A percentile compares a stretch with the other conserved stretches of the same genome.
These are phyloP conservation scores for Cranoglanis bouderius DNA, from an alignment of 2,113 vertebrate species.

Conservation along the genomic window DNA sequence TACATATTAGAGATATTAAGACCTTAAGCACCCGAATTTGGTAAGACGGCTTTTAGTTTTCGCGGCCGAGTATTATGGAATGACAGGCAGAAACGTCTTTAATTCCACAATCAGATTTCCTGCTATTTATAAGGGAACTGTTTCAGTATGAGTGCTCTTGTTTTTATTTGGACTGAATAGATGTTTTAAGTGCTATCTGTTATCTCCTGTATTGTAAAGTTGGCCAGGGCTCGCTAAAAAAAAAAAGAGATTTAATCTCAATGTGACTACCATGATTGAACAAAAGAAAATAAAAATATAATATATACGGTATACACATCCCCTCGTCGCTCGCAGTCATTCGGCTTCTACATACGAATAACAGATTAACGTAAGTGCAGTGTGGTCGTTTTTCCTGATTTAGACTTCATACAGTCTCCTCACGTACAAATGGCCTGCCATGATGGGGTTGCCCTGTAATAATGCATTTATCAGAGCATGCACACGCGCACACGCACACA, in stretches of 20 bases:
- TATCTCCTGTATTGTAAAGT: background rate
- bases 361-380: slow-evolving; percentile 48
- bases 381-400: slow-evolving; percentile 41
- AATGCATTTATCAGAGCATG: slow-evolving; percentile 6
- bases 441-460: slow-evolving; percentile 25
- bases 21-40: background rate
- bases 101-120: background rate
- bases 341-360: slow-evolving; percentile 40
- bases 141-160: background rate
- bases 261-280: background rate
- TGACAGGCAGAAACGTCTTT: no score
- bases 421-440: slow-evolving; percentile 1
- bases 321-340: background rate
- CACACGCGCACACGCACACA: slow-evolving; percentile 36
- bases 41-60: no score
- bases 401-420: slow-evolving; percentile 39
- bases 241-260: background rate
- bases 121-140: background rate
- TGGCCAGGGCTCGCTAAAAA: background rate
- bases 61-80: no score
- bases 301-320: no score
- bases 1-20: no score
- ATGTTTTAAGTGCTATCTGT: background rate
- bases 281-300: background rate
- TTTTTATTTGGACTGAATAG: no score